Base-by-base conservation (phyloP, 2,113 vertebrate species). In the Anarhynchus alexandrinus region DNA sequence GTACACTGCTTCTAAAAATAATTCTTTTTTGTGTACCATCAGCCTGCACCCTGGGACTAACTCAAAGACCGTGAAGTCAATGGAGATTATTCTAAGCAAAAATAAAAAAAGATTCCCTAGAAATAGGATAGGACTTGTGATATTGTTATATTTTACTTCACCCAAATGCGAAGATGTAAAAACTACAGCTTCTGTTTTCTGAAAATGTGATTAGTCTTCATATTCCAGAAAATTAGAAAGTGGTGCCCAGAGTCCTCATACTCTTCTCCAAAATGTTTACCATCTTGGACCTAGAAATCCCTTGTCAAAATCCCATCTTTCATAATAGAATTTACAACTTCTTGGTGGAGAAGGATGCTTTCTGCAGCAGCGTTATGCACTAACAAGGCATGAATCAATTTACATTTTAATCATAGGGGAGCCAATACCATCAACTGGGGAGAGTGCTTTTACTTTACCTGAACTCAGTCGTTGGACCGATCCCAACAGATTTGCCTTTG, bases 381-480 rank as follows among this genome's bases (percentile, higher is more conserved):
- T 79, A 69, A 76, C 36, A 69, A 89, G 73, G 30, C 82, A 84
- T 64, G 77, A 89, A 89, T 87, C 80, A 52, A 92, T 95, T 89
- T 92, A 61, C 77, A 89, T 94, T 93, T 89, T 92, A 94, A 80
- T 91, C 57, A 30, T 5, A 79, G 61, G 69, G 62, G 42, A 85
- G 34, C 42, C 66, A n/a, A 42, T 62, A 30, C 73, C 47, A 52
- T 86, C 80, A 72, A 21, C 6, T 77, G 73, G 90, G 58, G 91
- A 92, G 67, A 84, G 93, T 79, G 81, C 74, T 96, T 95, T 96
- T 96, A 86, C 88, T 92, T 94, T 91, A 95, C 93, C 96, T 94
- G 82, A 67, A 85, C 66, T 82, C 62, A 90, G 87, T 65, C 78
- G 43, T 40, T 95, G 96, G 93, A 88, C 80, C 72, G 78, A 86